Conservation (phyloP, 2,797 vertebrate genomes). For the Dicrostonyx torquatus region DNA sequence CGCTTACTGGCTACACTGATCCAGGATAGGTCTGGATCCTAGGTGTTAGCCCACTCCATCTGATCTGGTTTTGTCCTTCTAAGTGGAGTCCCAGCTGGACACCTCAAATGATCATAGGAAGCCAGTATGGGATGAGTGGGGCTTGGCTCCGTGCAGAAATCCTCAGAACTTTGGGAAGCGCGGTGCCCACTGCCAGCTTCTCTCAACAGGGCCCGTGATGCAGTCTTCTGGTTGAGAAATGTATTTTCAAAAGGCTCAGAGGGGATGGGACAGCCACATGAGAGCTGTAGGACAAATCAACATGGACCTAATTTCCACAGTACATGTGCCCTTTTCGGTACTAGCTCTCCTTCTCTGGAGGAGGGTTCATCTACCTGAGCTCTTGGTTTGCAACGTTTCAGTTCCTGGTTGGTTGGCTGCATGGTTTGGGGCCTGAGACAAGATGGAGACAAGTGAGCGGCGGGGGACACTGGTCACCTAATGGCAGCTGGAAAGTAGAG, state of each 20-base stretch:
- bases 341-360: not conserved
- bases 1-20: not conserved
- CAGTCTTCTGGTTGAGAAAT: not conserved
- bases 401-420: not conserved
- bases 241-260: not conserved
- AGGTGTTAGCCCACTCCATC: not conserved
- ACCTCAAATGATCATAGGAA: not conserved
- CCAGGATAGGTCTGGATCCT: not conserved
- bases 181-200: not conserved
- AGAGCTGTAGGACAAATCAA: not conserved
- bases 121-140: not conserved
- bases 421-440: not conserved
- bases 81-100: not conserved
- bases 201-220: not conserved
- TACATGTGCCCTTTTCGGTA: not conserved
- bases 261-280: not conserved
- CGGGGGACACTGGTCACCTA: not conserved
- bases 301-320: not conserved
- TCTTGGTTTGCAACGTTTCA: not conserved
- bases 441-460: not conserved
- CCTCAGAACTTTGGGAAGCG: not conserved
- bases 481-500: not conserved
- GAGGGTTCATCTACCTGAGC: not conserved
- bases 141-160: not conserved
- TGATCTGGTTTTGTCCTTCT: not conserved